Evolutionary conservation across 2,888 invertebrate species (phyloP).

Genomic region (Arrhopalites spinosus): DNA sequence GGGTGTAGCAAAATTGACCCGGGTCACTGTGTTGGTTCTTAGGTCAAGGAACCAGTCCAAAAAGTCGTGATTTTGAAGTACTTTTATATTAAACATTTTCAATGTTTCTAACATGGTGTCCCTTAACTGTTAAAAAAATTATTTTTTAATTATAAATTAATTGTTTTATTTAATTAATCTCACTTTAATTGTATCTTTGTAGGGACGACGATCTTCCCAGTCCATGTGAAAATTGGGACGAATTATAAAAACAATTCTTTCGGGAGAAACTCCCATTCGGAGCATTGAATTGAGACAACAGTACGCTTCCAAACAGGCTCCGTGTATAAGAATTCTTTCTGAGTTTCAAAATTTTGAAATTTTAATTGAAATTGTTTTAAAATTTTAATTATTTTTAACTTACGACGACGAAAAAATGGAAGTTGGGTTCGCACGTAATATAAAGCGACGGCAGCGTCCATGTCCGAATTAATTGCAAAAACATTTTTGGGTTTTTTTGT

Average conservation of each 20-base stretch:
- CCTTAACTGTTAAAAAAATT: constrained; percentile 29
- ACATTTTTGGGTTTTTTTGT: constrained; percentile 65
- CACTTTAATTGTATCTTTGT: constrained; percentile 29
- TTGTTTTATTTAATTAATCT: not conserved
- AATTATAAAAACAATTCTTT: constrained; percentile 66
- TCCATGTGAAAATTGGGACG: constrained; percentile 38
- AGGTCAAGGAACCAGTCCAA: constrained; percentile 46
- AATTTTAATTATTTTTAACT: not conserved
- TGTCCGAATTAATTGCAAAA: constrained; percentile 66
- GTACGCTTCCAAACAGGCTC: constrained; percentile 69
- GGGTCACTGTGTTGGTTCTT: constrained; percentile 45
- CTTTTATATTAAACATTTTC: constrained; percentile 34
- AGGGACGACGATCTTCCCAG: constrained; percentile 43
- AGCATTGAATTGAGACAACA: constrained; percentile 70
- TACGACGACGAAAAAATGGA: constrained; percentile 12
- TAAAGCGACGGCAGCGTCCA: constrained; percentile 62
- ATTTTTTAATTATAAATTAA: not conserved
- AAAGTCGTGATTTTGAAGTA: constrained; percentile 46
- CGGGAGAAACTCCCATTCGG: constrained; percentile 65
- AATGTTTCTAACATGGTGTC: constrained; percentile 38
- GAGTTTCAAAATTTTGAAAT: not conserved
- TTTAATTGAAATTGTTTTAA: not conserved
- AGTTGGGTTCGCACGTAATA: constrained; percentile 54
- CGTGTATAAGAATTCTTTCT: constrained; percentile 66
- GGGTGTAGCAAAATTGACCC: constrained; percentile 42